Evolutionary conservation across 2,113 vertebrate genomes (phyloP), one percentile per base, ranked within the genome.

Genomic region (Passer montanus): DNA sequence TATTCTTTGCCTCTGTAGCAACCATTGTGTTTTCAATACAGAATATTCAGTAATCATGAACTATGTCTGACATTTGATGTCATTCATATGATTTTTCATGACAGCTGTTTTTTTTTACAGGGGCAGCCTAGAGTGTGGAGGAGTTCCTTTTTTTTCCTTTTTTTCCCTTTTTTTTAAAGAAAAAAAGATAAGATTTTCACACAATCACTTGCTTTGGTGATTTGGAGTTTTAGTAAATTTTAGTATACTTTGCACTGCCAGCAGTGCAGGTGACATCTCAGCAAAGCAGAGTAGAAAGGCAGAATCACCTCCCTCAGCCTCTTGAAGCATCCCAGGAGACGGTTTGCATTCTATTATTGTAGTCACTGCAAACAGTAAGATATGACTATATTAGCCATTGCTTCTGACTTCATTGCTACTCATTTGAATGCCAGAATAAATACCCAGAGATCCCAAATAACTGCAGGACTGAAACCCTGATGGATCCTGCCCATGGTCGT

Each of bases 31-130:
- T 91, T 83, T 77, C 49, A 91, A 41, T 69, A 13, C 37, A 84
- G 64, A 87, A 89, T 46, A 86, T 56, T 87, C 30, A 64, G 30
- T 86, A 86, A 41, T 80, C 60, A n/a, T 16, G 2, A 69, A 56
- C 14, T 39, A 20, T 10, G 21, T 49, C 22, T 68, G 43, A 44
- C 79, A 41, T 43, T 89, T 73, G 13, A 84, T 69, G 22, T 46
- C 15, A 77, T 74, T 52, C 31, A 44, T 41, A 77, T 69, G 3
- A 30, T 89, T 80, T 49, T 47, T 77, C 37, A 52, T 56, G 47
- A 46, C 35, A 63, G 17, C 17, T 10, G 1, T 0, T 33, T 24
- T 21, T 44, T 49, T 10, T 37, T 37, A 37, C 2, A 2, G 4
- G 5, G 14, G 4, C 22, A 82, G 11, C 28, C 52, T 37, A 67